phyloP scores from a whole-genome alignment of 1,140 invertebrate genomes.

The Caerostris extrusa region DNA sequence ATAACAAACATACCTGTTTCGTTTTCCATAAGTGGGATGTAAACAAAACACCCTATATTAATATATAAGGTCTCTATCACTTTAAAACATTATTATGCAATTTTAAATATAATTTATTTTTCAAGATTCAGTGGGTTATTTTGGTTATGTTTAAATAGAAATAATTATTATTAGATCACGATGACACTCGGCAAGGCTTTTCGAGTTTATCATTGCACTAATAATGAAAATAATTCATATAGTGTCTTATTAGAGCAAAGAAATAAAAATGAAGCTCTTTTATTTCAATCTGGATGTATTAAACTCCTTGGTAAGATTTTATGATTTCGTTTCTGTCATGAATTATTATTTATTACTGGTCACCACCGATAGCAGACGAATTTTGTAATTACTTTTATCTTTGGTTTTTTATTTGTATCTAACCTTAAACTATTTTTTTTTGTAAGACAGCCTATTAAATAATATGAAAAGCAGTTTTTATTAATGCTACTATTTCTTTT shows the following conservation, averaged over 20 bases:
- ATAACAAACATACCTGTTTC: too few relatives aligned
- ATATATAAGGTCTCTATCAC: too few relatives aligned
- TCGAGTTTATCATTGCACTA: constrained; percentile 93
- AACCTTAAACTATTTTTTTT: background rate
- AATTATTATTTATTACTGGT: too few relatives aligned
- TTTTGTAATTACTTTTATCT: background rate
- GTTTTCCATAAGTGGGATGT: too few relatives aligned
- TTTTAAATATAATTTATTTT: too few relatives aligned
- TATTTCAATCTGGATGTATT: constrained; percentile 95
- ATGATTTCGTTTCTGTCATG: background rate
- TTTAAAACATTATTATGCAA: too few relatives aligned
- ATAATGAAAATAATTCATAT: constrained; percentile 88
- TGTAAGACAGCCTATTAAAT: background rate
- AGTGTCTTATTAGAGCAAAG: constrained; percentile 94
- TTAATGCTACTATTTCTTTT: background rate
- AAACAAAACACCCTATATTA: too few relatives aligned
- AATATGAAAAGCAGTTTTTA: background rate
- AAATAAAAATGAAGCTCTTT: constrained; percentile 90
- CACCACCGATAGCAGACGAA: background rate
- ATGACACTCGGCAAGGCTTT: constrained; percentile 97
- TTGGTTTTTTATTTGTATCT: background rate
- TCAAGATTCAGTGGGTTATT: too few relatives aligned
- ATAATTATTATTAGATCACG: background rate
- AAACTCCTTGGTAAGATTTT: constrained; percentile 89
- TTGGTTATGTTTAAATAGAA: too few relatives aligned